Evolutionary conservation across 2,797 vertebrate genomes (phyloP).

Genomic region (Falco cherrug): DNA sequence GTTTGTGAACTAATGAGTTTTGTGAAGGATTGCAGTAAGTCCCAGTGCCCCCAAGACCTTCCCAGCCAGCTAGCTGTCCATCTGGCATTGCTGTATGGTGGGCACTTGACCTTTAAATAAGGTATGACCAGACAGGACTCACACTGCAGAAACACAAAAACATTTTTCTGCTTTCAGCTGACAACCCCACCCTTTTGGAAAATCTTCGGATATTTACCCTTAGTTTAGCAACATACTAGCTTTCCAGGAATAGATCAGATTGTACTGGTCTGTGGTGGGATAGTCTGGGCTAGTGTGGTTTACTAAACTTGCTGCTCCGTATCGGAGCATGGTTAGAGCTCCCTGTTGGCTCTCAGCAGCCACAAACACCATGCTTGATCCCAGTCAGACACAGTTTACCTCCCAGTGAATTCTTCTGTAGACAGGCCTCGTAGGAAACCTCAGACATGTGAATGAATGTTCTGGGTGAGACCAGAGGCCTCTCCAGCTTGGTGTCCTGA

Average conservation of each 20-base stretch:
- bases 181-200: neutral
- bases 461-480: neutral
- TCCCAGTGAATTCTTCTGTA: neutral
- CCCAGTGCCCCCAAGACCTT: neutral
- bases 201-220: neutral
- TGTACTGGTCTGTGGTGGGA: neutral
- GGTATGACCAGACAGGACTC: neutral
- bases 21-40: neutral
- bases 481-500: neutral
- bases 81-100: neutral
- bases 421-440: neutral
- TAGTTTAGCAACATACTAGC: neutral
- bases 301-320: neutral
- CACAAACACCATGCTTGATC: neutral
- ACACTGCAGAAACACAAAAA: neutral
- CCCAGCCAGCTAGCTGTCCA: neutral
- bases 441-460: neutral
- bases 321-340: neutral
- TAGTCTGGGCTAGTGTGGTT: fast-evolving
- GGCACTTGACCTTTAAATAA: neutral
- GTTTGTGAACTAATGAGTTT: neutral
- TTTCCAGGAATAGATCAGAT: neutral
- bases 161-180: neutral
- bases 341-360: neutral
- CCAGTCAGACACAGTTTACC: neutral